These are phyloP conservation scores for Lacerta agilis DNA, from an alignment of 2,797 vertebrate species.

Conservation along the genomic window DNA sequence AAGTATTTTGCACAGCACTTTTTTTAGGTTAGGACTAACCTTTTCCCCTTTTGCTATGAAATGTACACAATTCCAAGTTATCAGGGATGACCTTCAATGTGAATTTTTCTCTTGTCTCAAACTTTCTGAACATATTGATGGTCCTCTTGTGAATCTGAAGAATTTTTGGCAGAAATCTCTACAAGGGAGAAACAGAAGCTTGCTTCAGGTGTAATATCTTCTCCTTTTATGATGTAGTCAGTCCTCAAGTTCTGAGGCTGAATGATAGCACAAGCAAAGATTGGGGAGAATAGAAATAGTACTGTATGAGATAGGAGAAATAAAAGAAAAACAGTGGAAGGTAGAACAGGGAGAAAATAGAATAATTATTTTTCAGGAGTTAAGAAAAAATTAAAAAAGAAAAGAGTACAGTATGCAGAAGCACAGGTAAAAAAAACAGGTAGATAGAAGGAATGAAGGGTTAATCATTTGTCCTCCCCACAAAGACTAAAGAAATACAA, in stretches of 20 bases:
- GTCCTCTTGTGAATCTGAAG: constrained; percentile 37
- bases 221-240: not conserved
- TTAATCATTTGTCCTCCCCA: not conserved
- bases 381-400: not conserved
- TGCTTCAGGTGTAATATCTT: constrained; percentile 15
- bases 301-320: constrained; percentile 1
- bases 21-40: constrained; percentile 63
- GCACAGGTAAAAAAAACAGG: not conserved
- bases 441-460: constrained; percentile 3
- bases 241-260: constrained; percentile 28
- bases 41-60: constrained; percentile 64
- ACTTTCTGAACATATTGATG: constrained; percentile 24
- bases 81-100: constrained; percentile 50
- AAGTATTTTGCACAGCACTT: constrained; percentile 70
- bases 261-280: constrained; percentile 19
- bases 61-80: constrained; percentile 53
- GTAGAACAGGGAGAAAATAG: constrained; percentile 18
- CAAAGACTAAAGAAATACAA: constrained; percentile 20
- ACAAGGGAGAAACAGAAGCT: constrained; percentile 18
- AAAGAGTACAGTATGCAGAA: not conserved
- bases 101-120: constrained; percentile 36
- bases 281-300: constrained; percentile 28
- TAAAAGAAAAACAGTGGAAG: constrained; percentile 27
- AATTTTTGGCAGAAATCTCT: constrained; percentile 34
- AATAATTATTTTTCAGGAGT: not conserved